A percentile compares a stretch with the other conserved stretches of the same genome.
Conservation (phyloP, 1,140 invertebrate species). For the Bacillus rossius region DNA sequence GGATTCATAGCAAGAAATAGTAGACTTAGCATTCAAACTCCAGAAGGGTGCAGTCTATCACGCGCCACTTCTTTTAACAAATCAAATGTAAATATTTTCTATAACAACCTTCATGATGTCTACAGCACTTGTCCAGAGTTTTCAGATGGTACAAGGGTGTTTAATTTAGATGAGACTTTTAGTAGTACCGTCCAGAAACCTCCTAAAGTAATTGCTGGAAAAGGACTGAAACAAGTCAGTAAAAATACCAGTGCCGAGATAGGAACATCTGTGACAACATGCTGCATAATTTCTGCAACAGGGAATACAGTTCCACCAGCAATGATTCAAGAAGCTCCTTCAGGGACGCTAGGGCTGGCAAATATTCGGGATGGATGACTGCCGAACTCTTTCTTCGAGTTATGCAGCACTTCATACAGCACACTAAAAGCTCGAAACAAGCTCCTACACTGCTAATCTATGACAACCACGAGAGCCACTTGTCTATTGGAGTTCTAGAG, state of each 20-base stretch:
- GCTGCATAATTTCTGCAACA: no score
- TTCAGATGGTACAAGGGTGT: slow-evolving; percentile 27
- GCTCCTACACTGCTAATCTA: no score
- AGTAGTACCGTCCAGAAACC: slow-evolving; percentile 14
- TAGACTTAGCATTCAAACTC: slow-evolving; percentile 21
- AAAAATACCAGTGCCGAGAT: slow-evolving; percentile 23
- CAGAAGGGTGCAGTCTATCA: slow-evolving; percentile 26
- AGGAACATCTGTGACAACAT: slow-evolving; percentile 26
- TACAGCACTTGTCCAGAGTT: slow-evolving; percentile 12
- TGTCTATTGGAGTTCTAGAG: no score
- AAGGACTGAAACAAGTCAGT: slow-evolving; percentile 28
- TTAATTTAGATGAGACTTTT: slow-evolving; percentile 34
- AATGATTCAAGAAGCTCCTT: no score
- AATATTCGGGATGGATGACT: no score
- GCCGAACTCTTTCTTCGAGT: no score
- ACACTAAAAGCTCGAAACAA: no score
- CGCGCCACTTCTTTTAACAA: slow-evolving; percentile 28
- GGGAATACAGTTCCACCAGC: no score
- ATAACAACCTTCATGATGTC: slow-evolving; percentile 16
- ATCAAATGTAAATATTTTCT: slow-evolving; percentile 10
- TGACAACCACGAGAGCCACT: no score
- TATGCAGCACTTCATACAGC: no score
- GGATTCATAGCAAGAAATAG: slow-evolving; percentile 26
- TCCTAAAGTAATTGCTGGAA: no score
- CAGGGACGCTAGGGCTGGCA: no score